Evolutionary conservation across 2,888 invertebrate species (phyloP), one percentile per base, ranked within the genome.

Genomic region (Tipula lateralis): DNA sequence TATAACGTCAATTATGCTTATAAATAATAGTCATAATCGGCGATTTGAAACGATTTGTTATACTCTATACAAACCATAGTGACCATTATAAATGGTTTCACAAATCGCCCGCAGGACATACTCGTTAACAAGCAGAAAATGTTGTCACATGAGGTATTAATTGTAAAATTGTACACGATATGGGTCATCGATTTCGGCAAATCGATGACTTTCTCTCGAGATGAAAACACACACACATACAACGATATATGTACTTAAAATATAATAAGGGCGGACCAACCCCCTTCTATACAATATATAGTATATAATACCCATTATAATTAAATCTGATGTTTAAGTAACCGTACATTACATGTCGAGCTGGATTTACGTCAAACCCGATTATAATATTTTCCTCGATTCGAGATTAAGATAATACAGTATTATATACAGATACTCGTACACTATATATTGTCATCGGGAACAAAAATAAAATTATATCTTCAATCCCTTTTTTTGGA

Each of bases 311-410:
- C 19, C 50, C 16, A 50, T 0, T 19, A 50, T 66, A 66, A 66
- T 66, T 66, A 66, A 66, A 66, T 66, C 24, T 66, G 66, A 6
- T 66, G 66, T 66, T 66, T 66, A 66, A 66, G 66, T 66, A 66
- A 66, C 66, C 66, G 66, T 66, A n/a, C 24, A 66, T 24, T 66
- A 66, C 66, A 66, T 66, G 66, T 66, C 66, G 66, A 66, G 66
- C 66, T 66, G 66, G 19, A 66, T 66, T 66, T 66, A 66, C 66
- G 24, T 66, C 66, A 66, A 66, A 66, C 66, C 66, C 66, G 66
- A 66, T 66, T 66, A 66, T 32, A 66, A 66, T 66, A 7, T 24
- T 66, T 66, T 6, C 19, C 66, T 66, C 66, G 66, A 19, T 24
- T 24, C 66, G 66, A 66, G 66, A 66, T 66, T 66, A 66, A 66